Evolutionary conservation across 92 coral and sea anemone genomes (phyloP).

Genomic region (Parazoanthus darwini): DNA sequence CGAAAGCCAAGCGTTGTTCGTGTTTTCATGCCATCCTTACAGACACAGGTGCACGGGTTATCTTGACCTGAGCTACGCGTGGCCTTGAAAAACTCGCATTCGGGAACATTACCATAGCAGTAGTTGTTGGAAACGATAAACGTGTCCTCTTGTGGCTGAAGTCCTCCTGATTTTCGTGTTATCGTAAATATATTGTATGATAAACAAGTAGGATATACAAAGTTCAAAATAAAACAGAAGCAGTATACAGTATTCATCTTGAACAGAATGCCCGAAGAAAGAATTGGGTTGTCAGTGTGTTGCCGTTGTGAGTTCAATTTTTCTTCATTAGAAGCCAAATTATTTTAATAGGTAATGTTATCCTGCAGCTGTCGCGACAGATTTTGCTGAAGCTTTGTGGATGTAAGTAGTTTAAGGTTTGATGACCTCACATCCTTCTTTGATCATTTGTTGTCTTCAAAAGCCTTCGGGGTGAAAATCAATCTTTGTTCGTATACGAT

Average conservation of each 20-base stretch:
- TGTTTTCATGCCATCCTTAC: not conserved
- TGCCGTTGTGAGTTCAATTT: not conserved
- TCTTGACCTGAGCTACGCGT: not conserved
- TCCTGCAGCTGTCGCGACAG: constrained; percentile 10
- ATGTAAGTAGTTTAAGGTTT: constrained; percentile 5
- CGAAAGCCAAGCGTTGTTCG: constrained; percentile 13
- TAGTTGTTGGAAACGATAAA: constrained; percentile 11
- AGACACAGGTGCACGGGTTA: constrained; percentile 1
- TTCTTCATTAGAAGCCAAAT: not conserved
- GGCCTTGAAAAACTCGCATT: constrained; percentile 20
- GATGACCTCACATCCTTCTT: constrained; percentile 36
- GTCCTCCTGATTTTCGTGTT: not conserved
- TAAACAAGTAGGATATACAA: not conserved
- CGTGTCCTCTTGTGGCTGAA: constrained; percentile 6
- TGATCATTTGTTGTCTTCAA: not conserved
- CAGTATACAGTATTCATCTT: not conserved
- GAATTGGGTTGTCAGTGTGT: not conserved
- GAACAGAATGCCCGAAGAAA: not conserved
- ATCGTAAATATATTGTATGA: constrained; percentile 21
- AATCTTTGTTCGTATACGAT: not conserved
- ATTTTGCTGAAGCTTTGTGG: constrained; percentile 4
- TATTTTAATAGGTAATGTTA: not conserved
- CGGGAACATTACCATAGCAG: constrained; percentile 1
- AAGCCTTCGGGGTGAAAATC: constrained; percentile 6
- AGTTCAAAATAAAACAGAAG: not conserved